Evolutionary conservation across 2,888 invertebrate species (phyloP), one percentile per base, ranked within the genome.

Genomic region (Cerceris ruficornis): DNA sequence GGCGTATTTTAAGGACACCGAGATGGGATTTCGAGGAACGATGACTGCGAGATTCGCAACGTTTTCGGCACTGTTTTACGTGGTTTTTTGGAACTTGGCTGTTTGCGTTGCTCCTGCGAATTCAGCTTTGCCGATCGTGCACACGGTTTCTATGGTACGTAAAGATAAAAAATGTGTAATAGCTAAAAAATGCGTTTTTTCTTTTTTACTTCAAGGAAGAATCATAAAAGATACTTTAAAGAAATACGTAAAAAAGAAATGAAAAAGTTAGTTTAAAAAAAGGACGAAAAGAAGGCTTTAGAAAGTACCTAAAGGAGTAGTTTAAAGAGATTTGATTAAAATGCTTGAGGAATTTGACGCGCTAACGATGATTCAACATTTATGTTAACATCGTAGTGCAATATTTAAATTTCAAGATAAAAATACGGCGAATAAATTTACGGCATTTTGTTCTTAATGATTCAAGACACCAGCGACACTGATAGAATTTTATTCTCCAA

Each of bases 141-240:
- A 78, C 57, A 0, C 62, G 8, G 42, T 85, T 17, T 43, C 57
- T 17, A 7, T 80, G 81, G 86, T 86, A 69, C 2, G 85, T 80
- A 39, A 13, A 8, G 13, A 2, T 0, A 52, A n/a, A n/a, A 13
- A 14, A 52, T 13, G n/a, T 14, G 7, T 52, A 52, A n/a, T 46
- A 2, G 46, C 8, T 46, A 11, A 2, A 52, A n/a, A 52, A 52
- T 46, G 6, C 8, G 6, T 43, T 9, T 46, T 46, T 11, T 46
- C 1, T 46, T 46, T 46, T 1, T 11, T 46, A 46, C 11, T 11
- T 8, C 9, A 46, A 46, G 6, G 46, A 46, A 46, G 11, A 46
- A 1, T 46, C 11, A 11, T 46, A 8, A 0, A 6, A 11, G 11
- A 46, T 4, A 46, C 46, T 46, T 46, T 6, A 11, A 46, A 46